phyloP scores from a whole-genome alignment of 2,888 invertebrate species.

The Eupithecia subumbrata region DNA sequence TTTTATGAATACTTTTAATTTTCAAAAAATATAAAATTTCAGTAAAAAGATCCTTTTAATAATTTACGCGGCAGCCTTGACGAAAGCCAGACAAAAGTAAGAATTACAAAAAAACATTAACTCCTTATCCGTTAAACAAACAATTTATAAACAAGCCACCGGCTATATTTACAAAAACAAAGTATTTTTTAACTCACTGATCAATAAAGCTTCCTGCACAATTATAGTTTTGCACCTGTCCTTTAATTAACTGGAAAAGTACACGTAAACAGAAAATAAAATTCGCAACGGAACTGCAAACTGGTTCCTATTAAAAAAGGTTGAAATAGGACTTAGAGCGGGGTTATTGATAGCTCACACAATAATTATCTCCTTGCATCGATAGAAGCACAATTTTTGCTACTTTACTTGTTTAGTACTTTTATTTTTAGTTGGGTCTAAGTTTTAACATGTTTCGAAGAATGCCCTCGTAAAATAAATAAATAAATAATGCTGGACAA shows the following conservation, averaged over 20 bases:
- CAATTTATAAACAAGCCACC: neutral
- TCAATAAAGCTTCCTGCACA: slow-evolving; percentile 9
- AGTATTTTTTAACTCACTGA: neutral
- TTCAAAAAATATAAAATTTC: too few species aligned
- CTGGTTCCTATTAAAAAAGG: slow-evolving; percentile 24
- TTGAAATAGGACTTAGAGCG: slow-evolving; percentile 24
- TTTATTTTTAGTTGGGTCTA: neutral
- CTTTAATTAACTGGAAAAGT: slow-evolving; percentile 33
- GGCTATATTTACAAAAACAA: neutral
- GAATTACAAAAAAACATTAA: neutral
- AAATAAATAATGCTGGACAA: too few species aligned
- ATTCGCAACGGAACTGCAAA: slow-evolving; percentile 21
- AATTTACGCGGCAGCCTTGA: neutral
- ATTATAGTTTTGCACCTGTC: slow-evolving; percentile 39
- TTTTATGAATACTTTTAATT: too few species aligned
- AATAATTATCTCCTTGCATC: neutral
- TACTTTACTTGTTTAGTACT: neutral
- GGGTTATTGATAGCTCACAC: slow-evolving; percentile 7
- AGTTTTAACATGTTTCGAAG: too few species aligned
- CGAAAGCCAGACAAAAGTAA: neutral
- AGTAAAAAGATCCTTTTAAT: too few species aligned
- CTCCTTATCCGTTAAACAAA: slow-evolving; percentile 1
- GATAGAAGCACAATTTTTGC: neutral
- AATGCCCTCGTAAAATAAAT: too few species aligned
- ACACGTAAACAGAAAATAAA: slow-evolving; percentile 23